Evolutionary conservation across 2,888 invertebrate species (phyloP).

Genomic region (Eristalis tenax): DNA sequence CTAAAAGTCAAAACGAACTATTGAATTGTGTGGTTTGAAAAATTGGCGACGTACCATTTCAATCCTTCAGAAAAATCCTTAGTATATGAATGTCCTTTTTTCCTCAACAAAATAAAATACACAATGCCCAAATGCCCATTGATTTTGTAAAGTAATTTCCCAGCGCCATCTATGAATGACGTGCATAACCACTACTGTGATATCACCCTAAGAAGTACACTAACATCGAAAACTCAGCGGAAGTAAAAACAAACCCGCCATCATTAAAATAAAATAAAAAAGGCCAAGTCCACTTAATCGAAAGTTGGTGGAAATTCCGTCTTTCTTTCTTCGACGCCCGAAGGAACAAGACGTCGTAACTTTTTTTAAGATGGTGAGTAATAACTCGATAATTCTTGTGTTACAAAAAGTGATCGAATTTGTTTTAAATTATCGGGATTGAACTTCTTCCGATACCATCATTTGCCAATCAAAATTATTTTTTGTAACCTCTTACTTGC

Average conservation of each 20-base stretch:
- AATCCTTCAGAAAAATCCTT: too few relatives aligned
- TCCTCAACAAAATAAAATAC: not conserved
- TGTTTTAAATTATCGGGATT: not conserved
- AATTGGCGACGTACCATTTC: too few relatives aligned
- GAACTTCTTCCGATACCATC: not conserved
- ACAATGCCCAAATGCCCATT: not conserved
- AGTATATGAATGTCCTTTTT: not conserved
- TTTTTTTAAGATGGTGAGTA: constrained; percentile 76
- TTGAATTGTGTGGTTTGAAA: too few relatives aligned
- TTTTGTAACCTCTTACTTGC: not conserved
- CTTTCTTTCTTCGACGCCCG: constrained; percentile 78
- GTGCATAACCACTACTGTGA: not conserved
- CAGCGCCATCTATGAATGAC: constrained; percentile 3
- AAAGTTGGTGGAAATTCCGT: constrained; percentile 70
- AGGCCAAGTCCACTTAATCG: constrained; percentile 73
- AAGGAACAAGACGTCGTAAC: constrained; percentile 74
- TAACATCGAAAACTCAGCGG: not conserved
- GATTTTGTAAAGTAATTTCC: not conserved
- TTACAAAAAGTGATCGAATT: not conserved
- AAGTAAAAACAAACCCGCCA: not conserved
- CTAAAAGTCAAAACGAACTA: too few relatives aligned
- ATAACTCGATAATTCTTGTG: too few relatives aligned
- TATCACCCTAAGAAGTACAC: not conserved
- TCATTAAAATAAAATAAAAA: constrained; percentile 7
- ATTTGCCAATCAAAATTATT: not conserved